A percentile compares a stretch with the other conserved stretches of the same genome.
phyloP scores from a whole-genome alignment of 1,140 invertebrate species.

The Chironomus tepperi region DNA sequence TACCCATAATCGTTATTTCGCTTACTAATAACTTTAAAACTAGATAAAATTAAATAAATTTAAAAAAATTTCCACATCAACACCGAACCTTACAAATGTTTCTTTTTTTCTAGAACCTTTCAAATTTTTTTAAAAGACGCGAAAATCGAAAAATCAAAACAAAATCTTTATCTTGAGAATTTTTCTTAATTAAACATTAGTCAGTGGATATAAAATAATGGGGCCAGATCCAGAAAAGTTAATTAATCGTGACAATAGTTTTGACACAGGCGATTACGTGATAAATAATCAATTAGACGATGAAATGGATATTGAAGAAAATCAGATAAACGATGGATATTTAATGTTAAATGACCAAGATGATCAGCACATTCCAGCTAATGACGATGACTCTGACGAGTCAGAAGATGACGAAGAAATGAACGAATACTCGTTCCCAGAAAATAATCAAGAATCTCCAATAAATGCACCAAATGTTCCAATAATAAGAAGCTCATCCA shows the following conservation, averaged over 20 bases:
- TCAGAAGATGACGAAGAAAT: background rate
- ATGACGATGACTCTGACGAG: background rate
- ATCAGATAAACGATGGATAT: background rate
- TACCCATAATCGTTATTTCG: conserved; percentile 66
- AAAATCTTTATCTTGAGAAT: background rate
- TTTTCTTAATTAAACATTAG: no score
- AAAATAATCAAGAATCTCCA: background rate
- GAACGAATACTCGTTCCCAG: background rate
- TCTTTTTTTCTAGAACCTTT: background rate
- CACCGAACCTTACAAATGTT: no score
- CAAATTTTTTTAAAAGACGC: background rate
- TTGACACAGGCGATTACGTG: background rate
- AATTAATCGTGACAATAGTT: background rate
- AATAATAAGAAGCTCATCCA: background rate
- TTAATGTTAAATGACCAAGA: background rate
- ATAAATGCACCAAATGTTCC: background rate
- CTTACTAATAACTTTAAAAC: conserved; percentile 1
- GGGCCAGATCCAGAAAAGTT: background rate
- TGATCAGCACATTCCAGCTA: background rate
- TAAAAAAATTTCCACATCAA: background rate
- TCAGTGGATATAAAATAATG: background rate
- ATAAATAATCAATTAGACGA: background rate
- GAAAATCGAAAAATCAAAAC: background rate
- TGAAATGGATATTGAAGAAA: background rate
- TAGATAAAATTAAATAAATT: background rate